Base-by-base conservation (phyloP, 2,888 invertebrate genomes). In the Iphiclides podalirius region DNA sequence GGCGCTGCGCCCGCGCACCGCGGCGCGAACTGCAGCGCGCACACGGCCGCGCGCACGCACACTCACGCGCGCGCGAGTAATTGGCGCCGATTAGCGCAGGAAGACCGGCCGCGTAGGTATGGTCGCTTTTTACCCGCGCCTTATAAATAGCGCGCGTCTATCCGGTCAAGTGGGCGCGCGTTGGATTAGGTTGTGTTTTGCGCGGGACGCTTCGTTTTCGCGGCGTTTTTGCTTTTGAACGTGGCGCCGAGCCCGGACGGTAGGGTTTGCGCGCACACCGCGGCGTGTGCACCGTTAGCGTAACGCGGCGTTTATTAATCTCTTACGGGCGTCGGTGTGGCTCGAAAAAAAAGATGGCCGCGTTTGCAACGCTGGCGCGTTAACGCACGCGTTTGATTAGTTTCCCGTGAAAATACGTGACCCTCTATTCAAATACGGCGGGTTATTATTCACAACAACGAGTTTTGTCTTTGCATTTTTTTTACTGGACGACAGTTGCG, bases 11-110 rank as follows among this genome's bases (percentile, higher is more conserved):
- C 51, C 52, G 55, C 60, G 57, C 56, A 51, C 31, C 56, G 52
- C 63, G 45, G 41, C 58, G 45, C 55, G 55, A 55, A 55, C 60
- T 35, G 53, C 50, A 55, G 53, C 50, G 33, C 54, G 57, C 54
- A 57, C 55, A 53, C 51, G 35, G 38, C 8, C 36, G 15, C 33
- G 56, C 55, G 52, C 48, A 36, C 45, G 8, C 44, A 28, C 39
- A 44, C 34, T n/a, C 34, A 39, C 47, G 47, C 41, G 31, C 12
- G 15, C 20, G 17, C 63, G 59, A 68, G 78, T 83, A 83, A 84
- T 83, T 84, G 82, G 75, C 78, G 76, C 76, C 85, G 83, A 86
- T 86, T 85, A 86, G 80, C 85, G 80, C 81, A 79, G 84, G 84
- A 86, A 85, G 81, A 79, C 79, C 75, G 76, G 79, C 72, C 64